These are phyloP conservation scores for Electrophaes corylata DNA, from an alignment of 2,888 invertebrate genomes.

Conservation along the genomic window DNA sequence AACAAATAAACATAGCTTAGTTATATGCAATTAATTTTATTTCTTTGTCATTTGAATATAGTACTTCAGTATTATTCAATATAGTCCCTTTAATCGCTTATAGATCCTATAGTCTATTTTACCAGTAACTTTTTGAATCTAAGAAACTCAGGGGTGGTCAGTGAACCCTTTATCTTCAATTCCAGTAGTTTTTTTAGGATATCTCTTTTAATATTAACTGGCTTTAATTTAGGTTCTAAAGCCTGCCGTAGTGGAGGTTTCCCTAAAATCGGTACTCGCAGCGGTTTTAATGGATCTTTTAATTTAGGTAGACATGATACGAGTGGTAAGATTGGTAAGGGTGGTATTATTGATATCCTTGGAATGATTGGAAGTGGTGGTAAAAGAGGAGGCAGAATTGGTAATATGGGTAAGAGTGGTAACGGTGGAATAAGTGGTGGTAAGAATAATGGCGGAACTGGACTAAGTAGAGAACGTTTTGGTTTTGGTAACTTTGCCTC, in stretches of 20 bases:
- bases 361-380: slow-evolving; percentile 42
- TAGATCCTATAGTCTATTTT: too few relatives aligned
- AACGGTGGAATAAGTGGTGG: slow-evolving; percentile 42
- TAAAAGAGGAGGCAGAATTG: slow-evolving; percentile 42
- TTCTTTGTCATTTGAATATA: too few relatives aligned
- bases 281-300: slow-evolving; percentile 43
- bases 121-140: slow-evolving; percentile 57
- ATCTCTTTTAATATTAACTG: slow-evolving; percentile 42
- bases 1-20: not conserved
- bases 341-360: slow-evolving; percentile 40
- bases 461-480: slow-evolving; percentile 35
- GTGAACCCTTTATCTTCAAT: slow-evolving; percentile 54
- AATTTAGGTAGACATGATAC: slow-evolving; percentile 36
- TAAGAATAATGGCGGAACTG: slow-evolving; percentile 39
- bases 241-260: slow-evolving; percentile 47
- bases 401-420: slow-evolving; percentile 39
- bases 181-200: slow-evolving; percentile 53
- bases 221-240: slow-evolving; percentile 46
- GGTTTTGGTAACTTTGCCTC: slow-evolving; percentile 23
- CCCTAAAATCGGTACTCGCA: slow-evolving; percentile 50
- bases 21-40: not conserved
- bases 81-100: too few relatives aligned
- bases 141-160: slow-evolving; percentile 56
- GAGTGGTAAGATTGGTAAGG: slow-evolving; percentile 39
- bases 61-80: too few relatives aligned